Conservation (phyloP, 2,113 vertebrate species). For the Chlorocebus sabaeus region DNA sequence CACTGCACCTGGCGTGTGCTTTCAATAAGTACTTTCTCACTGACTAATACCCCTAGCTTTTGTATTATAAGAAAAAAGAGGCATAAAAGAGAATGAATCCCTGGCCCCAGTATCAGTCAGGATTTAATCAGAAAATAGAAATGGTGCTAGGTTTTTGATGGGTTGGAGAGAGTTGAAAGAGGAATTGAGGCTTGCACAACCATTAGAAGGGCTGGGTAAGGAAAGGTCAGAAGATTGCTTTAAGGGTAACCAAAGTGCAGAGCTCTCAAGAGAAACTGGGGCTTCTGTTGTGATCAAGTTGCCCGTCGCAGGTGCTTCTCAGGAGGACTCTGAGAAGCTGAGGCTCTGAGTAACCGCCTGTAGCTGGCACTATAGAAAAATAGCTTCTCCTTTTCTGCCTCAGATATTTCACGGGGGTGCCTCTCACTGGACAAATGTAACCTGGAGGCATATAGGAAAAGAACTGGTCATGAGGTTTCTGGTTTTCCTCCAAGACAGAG, state of each 20-base stretch:
- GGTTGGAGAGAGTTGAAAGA: background rate
- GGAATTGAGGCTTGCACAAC: background rate
- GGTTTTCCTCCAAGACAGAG: background rate
- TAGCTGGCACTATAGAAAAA: background rate
- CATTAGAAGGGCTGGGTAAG: background rate
- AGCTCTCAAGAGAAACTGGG: background rate
- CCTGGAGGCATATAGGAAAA: background rate
- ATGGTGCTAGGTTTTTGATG: background rate
- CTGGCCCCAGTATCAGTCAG: background rate
- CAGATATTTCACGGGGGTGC: rapidly evolving
- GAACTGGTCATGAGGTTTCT: background rate
- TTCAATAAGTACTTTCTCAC: background rate
- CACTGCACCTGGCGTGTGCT: too few species aligned
- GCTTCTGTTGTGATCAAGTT: background rate
- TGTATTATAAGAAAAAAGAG: background rate
- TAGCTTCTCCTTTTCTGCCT: background rate
- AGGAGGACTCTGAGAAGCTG: background rate
- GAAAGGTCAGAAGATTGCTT: background rate
- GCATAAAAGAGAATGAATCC: background rate
- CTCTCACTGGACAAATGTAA: background rate
- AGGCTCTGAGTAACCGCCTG: background rate
- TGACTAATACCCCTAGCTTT: background rate
- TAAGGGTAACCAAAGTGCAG: background rate
- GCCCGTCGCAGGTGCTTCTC: background rate
- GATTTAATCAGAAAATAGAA: background rate